These are phyloP conservation scores for Nomia melanderi DNA, from an alignment of 1,140 invertebrate species.

Conservation along the genomic window DNA sequence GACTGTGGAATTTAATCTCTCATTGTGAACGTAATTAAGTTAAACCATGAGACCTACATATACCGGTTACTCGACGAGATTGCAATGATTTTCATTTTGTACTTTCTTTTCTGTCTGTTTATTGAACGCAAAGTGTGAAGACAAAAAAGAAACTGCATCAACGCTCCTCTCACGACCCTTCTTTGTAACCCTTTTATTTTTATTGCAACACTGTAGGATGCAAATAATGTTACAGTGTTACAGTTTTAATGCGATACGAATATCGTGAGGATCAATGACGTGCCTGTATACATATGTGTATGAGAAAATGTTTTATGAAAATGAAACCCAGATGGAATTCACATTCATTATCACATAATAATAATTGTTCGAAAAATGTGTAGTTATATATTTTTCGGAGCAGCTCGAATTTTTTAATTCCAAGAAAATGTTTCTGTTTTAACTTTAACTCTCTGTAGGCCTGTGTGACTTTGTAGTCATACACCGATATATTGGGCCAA, in stretches of 20 bases:
- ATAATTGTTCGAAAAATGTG: conserved; percentile 67
- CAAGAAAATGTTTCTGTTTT: no score
- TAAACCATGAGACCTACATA: no score
- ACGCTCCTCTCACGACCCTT: conserved; percentile 62
- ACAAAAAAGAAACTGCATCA: conserved; percentile 30
- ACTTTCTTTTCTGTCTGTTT: no score
- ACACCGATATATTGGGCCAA: no score
- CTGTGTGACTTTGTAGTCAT: no score
- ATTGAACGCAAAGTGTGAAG: no score
- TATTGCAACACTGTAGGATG: conserved; percentile 55
- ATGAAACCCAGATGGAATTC: conserved; percentile 67
- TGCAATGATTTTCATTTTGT: no score
- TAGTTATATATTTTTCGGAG: conserved; percentile 68
- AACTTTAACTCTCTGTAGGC: no score
- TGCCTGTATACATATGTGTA: conserved; percentile 73
- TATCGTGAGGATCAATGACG: conserved; percentile 68
- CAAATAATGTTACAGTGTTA: conserved; percentile 65
- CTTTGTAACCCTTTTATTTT: conserved; percentile 38
- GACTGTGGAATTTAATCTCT: no score
- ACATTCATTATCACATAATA: conserved; percentile 77
- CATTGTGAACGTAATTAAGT: no score
- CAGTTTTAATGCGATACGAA: conserved; percentile 52
- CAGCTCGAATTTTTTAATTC: conserved; percentile 72
- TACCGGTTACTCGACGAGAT: no score
- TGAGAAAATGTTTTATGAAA: conserved; percentile 65